Evolutionary conservation across 2,797 vertebrate genomes (phyloP).

Genomic region (Enteromius argenteus): DNA sequence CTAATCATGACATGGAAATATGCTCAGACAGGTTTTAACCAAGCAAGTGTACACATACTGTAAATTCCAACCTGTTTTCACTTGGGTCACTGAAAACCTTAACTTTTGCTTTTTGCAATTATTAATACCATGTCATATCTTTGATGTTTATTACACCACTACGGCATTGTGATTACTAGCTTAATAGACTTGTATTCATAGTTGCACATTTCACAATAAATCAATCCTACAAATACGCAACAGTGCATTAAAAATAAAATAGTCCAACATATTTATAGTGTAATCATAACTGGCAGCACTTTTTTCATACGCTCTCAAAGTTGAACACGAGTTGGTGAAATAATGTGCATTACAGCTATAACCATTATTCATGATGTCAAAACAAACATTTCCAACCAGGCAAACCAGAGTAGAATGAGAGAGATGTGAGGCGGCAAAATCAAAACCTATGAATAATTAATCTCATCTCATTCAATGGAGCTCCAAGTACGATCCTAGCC

Average conservation of each 20-base stretch:
- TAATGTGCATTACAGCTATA: constrained; percentile 1
- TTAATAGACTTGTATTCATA: not conserved
- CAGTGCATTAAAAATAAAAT: constrained; percentile 4
- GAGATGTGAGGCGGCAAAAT: constrained; percentile 29
- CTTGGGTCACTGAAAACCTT: not conserved
- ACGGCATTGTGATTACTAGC: not conserved
- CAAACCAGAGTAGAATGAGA: constrained; percentile 6
- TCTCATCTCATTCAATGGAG: constrained; percentile 35
- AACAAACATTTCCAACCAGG: constrained; percentile 30
- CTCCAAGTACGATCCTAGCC: constrained; percentile 9
- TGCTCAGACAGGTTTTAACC: constrained; percentile 24
- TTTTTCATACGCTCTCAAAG: constrained; percentile 5
- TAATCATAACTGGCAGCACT: not conserved
- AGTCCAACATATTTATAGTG: constrained; percentile 7
- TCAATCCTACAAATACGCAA: constrained; percentile 3
- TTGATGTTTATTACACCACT: not conserved
- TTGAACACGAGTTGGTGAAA: constrained; percentile 20
- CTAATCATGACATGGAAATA: constrained; percentile 32
- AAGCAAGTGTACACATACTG: constrained; percentile 21
- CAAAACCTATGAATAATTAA: constrained; percentile 51
- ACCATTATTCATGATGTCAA: constrained; percentile 36
- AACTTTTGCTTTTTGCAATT: not conserved
- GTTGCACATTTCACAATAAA: not conserved
- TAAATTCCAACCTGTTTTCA: constrained; percentile 1
- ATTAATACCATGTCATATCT: not conserved